phyloP scores from a whole-genome alignment of 2,888 invertebrate genomes.

The Apomyelois bistriatella region DNA sequence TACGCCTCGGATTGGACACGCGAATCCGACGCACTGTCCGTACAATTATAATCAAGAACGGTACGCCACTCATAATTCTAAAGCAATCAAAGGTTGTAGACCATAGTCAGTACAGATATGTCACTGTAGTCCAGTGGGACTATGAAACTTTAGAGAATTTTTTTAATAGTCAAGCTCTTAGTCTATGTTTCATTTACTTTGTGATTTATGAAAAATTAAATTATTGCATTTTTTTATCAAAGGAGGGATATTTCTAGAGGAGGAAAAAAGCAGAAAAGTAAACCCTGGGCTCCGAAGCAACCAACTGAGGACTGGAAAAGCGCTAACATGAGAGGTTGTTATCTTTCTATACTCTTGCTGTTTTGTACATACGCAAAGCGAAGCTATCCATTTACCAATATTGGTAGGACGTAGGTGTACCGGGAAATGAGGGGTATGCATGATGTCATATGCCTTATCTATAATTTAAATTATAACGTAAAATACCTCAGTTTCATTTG shows the following conservation, averaged over 20 bases:
- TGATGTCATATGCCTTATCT: not conserved
- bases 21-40: conserved; percentile 73
- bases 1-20: conserved; percentile 73
- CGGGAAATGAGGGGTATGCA: not conserved
- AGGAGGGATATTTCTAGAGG: too few relatives aligned
- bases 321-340: too few relatives aligned
- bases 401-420: conserved; percentile 23
- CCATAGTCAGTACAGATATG: not conserved
- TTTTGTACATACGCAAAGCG: not conserved
- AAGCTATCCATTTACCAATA: conserved; percentile 50
- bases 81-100: conserved; percentile 67
- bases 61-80: conserved; percentile 72
- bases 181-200: too few relatives aligned
- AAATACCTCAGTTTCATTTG: too few relatives aligned
- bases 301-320: too few relatives aligned
- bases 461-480: not conserved
- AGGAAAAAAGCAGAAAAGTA: too few relatives aligned
- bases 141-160: too few relatives aligned
- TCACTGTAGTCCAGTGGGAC: not conserved
- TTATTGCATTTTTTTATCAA: too few relatives aligned
- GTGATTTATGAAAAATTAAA: too few relatives aligned
- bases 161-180: too few relatives aligned
- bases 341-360: not conserved
- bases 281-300: too few relatives aligned
- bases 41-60: conserved; percentile 76